Evolutionary conservation across 2,797 vertebrate species (phyloP), one percentile per base, ranked within the genome.

Genomic region (Zalophus californianus): DNA sequence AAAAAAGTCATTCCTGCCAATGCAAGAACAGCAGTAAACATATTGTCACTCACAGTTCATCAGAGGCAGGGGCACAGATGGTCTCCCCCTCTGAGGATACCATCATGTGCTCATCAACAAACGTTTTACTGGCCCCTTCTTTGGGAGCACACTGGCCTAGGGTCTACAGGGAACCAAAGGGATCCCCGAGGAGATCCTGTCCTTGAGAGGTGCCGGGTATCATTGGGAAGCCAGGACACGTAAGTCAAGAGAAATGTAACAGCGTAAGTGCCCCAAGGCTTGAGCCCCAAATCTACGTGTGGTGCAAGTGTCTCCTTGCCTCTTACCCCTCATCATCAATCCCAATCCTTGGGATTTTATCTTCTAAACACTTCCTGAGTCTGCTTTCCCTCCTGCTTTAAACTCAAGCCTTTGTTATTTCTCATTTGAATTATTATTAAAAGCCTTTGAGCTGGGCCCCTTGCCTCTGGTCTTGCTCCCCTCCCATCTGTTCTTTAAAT

Each of bases 341-440:
- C 32, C 14, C 35, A 35, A 35, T 35, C 35, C 7, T 88, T 88
- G 23, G 16, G 50, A 70, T 85, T 58, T 93, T 62, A 29, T 54
- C 79, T 95, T 86, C 79, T 68, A 82, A 66, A 83, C 1, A 48
- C 18, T 50, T 75, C 62, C 41, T 16, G 23, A 68, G 70, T 73
- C 23, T 38, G 4, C 16, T 23, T 10, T 21, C 11, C 18, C 6
- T 84, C 44, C 5, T 58, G n/a, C 35, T 73, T 93, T 83, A 60
- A 96, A 38, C 27, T 73, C 41, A 52, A 90, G 9, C 12, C 38
- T 89, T 91, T 90, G 73, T 86, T 25, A 60, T 78, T 91, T 75
- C 64, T 95, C 29, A 56, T 80, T 58, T 79, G 54, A 90, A 56
- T 89, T 68, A 35, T 23, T 75, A 21, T 60, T 48, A 95, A 95